These are phyloP conservation scores for Podiceps cristatus DNA, from an alignment of 2,113 vertebrate species.

Conservation along the genomic window DNA sequence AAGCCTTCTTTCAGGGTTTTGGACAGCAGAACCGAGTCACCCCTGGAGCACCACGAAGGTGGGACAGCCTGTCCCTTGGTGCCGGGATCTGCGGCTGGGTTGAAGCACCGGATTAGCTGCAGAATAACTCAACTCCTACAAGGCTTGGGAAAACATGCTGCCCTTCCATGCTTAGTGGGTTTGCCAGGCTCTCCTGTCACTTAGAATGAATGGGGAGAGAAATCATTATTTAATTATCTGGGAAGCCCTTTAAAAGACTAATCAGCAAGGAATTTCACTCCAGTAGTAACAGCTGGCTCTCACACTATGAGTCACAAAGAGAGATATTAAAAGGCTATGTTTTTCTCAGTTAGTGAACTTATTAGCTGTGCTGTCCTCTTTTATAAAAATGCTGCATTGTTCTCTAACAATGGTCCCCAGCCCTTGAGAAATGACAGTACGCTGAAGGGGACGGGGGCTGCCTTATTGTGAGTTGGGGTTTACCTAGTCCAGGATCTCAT, in stretches of 20 bases:
- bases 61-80: not conserved
- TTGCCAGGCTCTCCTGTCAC: constrained; percentile 66
- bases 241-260: constrained; percentile 69
- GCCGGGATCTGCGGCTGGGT: not conserved
- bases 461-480: not conserved
- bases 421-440: not conserved
- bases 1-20: not conserved
- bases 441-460: not conserved
- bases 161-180: constrained; percentile 53
- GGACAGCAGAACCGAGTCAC: not conserved
- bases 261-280: constrained; percentile 71
- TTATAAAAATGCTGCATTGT: constrained; percentile 55
- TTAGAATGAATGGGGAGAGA: constrained; percentile 67
- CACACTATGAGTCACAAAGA: constrained; percentile 64
- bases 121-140: constrained; percentile 61
- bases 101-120: constrained; percentile 52
- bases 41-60: not conserved
- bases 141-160: constrained; percentile 70
- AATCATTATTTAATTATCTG: constrained; percentile 75
- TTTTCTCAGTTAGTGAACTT: constrained; percentile 67
- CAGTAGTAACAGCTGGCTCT: constrained; percentile 70
- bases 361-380: constrained; percentile 57
- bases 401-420: constrained; percentile 32
- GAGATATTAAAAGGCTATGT: constrained; percentile 65
- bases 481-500: not conserved